Percentiles rank a stretch among this genome's conserved stretches.
Conservation (phyloP, 2,888 invertebrate genomes). For the Drosophila eohydei region DNA sequence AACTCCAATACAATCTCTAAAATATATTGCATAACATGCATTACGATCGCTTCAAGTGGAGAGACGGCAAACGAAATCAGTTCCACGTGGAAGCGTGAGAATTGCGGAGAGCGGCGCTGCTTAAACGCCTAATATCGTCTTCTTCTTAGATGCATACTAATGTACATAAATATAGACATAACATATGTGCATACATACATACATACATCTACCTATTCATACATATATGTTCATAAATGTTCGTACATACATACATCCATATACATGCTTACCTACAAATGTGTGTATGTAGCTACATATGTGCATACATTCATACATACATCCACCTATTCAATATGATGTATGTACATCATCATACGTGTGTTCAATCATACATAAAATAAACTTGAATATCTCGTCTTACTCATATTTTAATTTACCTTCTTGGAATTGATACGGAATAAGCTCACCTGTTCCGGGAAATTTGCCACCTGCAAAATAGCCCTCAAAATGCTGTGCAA, state of each 20-base stretch:
- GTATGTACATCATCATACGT: neutral
- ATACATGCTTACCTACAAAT: too few species aligned
- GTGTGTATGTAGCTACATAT: too few species aligned
- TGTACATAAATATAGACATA: too few species aligned
- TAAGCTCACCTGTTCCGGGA: constrained; percentile 1
- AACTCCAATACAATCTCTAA: neutral
- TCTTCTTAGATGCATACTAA: too few species aligned
- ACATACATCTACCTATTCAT: too few species aligned
- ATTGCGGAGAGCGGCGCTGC: neutral
- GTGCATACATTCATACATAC: neutral
- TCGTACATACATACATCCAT: neutral
- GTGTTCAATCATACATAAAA: neutral
- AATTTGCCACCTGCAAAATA: neutral
- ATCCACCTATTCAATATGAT: neutral
- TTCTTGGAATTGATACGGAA: neutral
- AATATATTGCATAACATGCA: neutral
- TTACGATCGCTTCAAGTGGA: too few species aligned
- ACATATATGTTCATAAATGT: too few species aligned
- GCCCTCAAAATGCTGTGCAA: neutral
- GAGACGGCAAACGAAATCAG: too few species aligned
- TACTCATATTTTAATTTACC: too few species aligned
- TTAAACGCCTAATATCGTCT: too few species aligned
- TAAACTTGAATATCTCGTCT: neutral
- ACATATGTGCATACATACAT: too few species aligned
- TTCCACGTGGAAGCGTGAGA: neutral